Evolutionary conservation across 2,113 vertebrate genomes (phyloP).

Genomic region (Sceloporus tristichus): DNA sequence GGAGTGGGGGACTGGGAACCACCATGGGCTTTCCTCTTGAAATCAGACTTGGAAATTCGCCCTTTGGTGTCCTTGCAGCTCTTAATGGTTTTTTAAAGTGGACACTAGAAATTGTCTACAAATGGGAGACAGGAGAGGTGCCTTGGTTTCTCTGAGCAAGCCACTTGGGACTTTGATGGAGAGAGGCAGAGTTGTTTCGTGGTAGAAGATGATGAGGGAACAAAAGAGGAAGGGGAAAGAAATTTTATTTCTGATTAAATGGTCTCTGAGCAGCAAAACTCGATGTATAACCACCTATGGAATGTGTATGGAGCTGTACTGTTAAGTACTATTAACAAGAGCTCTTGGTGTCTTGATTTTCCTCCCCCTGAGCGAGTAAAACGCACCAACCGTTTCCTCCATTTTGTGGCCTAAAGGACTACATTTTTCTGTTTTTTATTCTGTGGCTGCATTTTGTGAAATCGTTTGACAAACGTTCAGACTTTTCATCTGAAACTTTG

Average conservation of each 20-base stretch:
- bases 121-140: accelerated
- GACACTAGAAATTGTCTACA: neutral
- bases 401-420: conserved; percentile 58
- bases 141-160: neutral
- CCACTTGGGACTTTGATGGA: neutral
- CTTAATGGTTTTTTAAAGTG: neutral
- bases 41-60: neutral
- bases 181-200: neutral
- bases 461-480: conserved; percentile 38
- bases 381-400: conserved; percentile 11
- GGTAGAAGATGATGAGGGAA: accelerated
- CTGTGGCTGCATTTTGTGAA: conserved; percentile 56
- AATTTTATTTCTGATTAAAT: neutral
- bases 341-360: conserved; percentile 17
- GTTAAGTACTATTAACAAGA: neutral
- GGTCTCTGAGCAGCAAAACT: neutral
- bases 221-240: neutral
- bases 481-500: conserved; percentile 53
- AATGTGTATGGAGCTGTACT: conserved; percentile 24
- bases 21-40: neutral
- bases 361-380: conserved; percentile 6
- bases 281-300: conserved; percentile 5
- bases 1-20: neutral
- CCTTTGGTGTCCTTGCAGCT: neutral
- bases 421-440: conserved; percentile 23